These are phyloP conservation scores for Xylocopa sonorina DNA, from an alignment of 1,140 invertebrate species.

Conservation along the genomic window DNA sequence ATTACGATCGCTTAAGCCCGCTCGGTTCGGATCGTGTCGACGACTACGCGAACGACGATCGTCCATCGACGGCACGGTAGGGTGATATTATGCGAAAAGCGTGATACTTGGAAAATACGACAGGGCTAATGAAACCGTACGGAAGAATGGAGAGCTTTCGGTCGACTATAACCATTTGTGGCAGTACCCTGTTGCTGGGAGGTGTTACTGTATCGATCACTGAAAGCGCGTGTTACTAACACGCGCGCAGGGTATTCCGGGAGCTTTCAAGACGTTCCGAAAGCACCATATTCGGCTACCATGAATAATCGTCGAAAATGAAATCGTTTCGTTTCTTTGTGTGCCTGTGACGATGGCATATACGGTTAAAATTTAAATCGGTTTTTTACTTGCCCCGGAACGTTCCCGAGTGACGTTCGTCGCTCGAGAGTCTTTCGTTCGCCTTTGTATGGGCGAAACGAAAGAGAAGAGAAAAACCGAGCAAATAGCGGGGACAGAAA, in stretches of 20 bases:
- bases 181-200: slow-evolving; percentile 75
- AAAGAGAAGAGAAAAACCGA: background rate
- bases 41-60: background rate
- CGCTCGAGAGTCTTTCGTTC: background rate
- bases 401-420: background rate
- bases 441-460: background rate
- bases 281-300: slow-evolving; percentile 41
- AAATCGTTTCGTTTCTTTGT: background rate
- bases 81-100: background rate
- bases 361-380: background rate
- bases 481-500: background rate
- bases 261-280: slow-evolving; percentile 49
- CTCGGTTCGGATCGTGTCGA: background rate
- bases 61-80: background rate
- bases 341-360: background rate
- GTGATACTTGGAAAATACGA: slow-evolving; percentile 10
- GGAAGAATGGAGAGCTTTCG: slow-evolving; percentile 50
- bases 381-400: background rate
- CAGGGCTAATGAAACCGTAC: slow-evolving; percentile 39
- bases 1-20: background rate
- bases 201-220: slow-evolving; percentile 77
- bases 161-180: slow-evolving; percentile 62
- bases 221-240: slow-evolving; percentile 66
- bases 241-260: slow-evolving; percentile 48
- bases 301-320: slow-evolving; percentile 3